phyloP scores from a whole-genome alignment of 2,888 invertebrate genomes.

The Uloborus plumipes region DNA sequence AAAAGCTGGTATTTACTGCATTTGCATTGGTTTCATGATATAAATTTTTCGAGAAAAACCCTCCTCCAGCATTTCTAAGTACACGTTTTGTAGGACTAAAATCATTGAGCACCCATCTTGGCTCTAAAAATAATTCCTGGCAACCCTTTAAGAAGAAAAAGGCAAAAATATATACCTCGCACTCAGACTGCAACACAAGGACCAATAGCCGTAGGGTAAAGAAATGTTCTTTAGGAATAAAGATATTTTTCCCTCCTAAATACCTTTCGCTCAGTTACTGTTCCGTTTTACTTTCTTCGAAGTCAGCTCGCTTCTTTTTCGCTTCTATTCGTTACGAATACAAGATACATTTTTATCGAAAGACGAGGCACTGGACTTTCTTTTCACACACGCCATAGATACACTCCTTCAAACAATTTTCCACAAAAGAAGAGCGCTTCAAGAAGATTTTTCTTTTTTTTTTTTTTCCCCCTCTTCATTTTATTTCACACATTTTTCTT shows the following conservation, averaged over 20 bases:
- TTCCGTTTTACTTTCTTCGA: constrained; percentile 41
- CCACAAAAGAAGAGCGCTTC: constrained; percentile 1
- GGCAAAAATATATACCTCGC: not conserved
- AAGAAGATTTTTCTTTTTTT: not conserved
- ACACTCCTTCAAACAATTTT: too few species aligned
- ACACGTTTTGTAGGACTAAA: too few species aligned
- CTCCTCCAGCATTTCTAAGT: too few species aligned
- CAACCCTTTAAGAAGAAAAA: constrained; percentile 21
- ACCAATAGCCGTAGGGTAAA: constrained; percentile 39
- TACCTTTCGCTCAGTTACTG: constrained; percentile 26
- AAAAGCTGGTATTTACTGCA: too few species aligned
- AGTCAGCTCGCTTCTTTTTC: constrained; percentile 3
- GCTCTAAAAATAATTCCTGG: not conserved
- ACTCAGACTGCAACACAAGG: constrained; percentile 37
- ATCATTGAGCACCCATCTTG: not conserved
- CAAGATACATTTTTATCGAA: constrained; percentile 31
- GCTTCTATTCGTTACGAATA: constrained; percentile 17
- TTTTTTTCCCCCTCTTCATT: not conserved
- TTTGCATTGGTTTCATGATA: too few species aligned
- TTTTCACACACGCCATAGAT: too few species aligned
- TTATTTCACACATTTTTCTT: not conserved
- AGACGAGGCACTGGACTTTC: too few species aligned
- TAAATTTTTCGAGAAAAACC: too few species aligned
- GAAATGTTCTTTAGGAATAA: constrained; percentile 43
- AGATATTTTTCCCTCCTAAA: constrained; percentile 34